Base-by-base conservation (phyloP, 1,140 invertebrate species). In the Alviniconcha marisindica region DNA sequence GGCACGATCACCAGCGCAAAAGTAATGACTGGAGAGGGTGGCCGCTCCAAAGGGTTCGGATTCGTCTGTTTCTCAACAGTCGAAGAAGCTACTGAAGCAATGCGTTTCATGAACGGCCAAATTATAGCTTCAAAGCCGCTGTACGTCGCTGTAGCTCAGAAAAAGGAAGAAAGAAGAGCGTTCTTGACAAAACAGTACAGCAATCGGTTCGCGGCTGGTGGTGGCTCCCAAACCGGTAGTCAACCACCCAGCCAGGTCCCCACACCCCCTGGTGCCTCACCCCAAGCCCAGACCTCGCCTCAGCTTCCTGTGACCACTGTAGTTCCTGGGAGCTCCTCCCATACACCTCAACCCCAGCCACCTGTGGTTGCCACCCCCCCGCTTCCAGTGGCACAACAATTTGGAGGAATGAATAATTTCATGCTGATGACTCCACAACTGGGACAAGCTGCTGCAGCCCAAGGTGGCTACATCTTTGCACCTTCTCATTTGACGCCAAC, bases 51-150 rank as follows among this genome's bases (percentile, higher is more conserved):
- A 94, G 99, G 99, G 48, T 99, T 99, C 93, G 99, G 99, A 33
- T 99, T 99, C 93, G 99, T 99, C 15, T 99, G 99, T 94, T 99
- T 99, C 91, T 98, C 97, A 48, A 96, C 97, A 36, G 97, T 98
- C 0, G 98, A 99, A 93, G 98, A 99, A 94, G 98, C 99, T 14
- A 99, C 98, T 12, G 99, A 99, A 93, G 99, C 98, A 80, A 98
- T 99, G 2, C 99, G 98, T 2, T 98, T 93, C 54, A 98, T 99
- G 97, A 99, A 99, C 92, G 98, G 98, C 4, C 96, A 97, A 73
- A 99, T 99, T 88, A 95, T 99, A 33, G 97, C 97, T 73, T 96
- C 96, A 2, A 99, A 99, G 93, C 99, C 98, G 12, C 93, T 99
- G n/a, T 99, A 99, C 93, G 99, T 99, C 77, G 98, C 99, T 31